Base-by-base conservation (phyloP, 2,888 invertebrate species). In the Eupithecia exiguata region DNA sequence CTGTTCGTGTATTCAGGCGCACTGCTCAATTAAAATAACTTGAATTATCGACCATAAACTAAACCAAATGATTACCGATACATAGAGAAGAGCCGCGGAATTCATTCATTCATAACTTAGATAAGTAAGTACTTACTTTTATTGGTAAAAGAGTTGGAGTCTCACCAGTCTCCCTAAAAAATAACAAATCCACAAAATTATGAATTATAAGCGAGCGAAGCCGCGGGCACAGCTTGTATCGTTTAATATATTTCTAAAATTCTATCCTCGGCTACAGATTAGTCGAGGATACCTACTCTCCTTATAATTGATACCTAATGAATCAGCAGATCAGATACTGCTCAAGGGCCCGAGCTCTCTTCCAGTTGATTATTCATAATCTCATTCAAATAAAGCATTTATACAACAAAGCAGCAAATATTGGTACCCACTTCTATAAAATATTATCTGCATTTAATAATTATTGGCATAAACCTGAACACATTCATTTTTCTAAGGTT, bases 1-100 rank as follows among this genome's bases (percentile, higher is more conserved):
- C 46, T 46, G 68, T 61, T 68, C 66, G 62, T 73, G 66, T 71
- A 62, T 62, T 62, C 58, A 43, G 18, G 36, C 53, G 16, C 18
- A 36, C 35, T 61, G 71, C 66, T 61, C n/a, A 36, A 58, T 35
- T 65, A 35, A 67, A 30, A 61, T 46, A 46, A 67, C 46, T 70
- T 67, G 35, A 61, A n/a, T 61, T 62, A 68, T 65, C 4, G 63
- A n/a, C 10, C 35, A 65, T 18, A n/a, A 14, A 18, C 9, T n/a
- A 65, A 12, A 25, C 5, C 25, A 25, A 25, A 21, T 53, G 21
- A 53, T 25, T 53, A 25, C 53, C 12, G 12, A 21, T 53, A 53
- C 49, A 49, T n/a, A n/a, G n/a, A n/a, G n/a, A n/a, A 49, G 43
- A 0, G 16, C 12, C 43, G 43, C 43, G 43, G 43, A n/a, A n/a